Evolutionary conservation across 2,888 invertebrate genomes (phyloP).

Genomic region (Rosalia funebris): DNA sequence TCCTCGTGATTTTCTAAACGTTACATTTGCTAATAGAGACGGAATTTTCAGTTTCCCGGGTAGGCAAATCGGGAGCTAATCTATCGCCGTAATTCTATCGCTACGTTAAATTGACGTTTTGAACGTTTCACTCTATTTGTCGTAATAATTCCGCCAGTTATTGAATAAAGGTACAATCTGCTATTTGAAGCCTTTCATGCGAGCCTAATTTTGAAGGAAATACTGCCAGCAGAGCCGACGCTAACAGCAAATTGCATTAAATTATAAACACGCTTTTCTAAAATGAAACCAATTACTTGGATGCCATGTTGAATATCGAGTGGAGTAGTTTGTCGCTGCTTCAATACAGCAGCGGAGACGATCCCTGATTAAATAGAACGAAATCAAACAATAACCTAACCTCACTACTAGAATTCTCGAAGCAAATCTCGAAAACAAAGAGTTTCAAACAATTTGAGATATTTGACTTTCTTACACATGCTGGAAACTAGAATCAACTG

Average conservation of each 20-base stretch:
- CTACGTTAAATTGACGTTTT: constrained; percentile 29
- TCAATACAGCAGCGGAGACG: neutral
- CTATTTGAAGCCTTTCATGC: constrained; percentile 39
- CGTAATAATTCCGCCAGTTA: constrained; percentile 35
- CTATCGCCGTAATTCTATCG: constrained; percentile 30
- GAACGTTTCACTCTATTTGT: constrained; percentile 32
- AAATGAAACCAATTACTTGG: constrained; percentile 45
- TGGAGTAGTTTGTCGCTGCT: constrained; percentile 1
- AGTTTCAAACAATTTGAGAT: too few relatives aligned
- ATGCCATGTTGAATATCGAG: constrained; percentile 17
- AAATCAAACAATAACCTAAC: too few relatives aligned
- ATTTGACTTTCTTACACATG: too few relatives aligned
- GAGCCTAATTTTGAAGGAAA: constrained; percentile 37
- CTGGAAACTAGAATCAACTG: too few relatives aligned
- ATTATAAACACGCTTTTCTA: constrained; percentile 42
- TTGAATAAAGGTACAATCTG: constrained; percentile 40
- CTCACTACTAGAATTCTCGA: too few relatives aligned
- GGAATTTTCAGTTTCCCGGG: constrained; percentile 3
- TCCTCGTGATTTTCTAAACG: too few relatives aligned
- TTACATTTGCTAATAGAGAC: too few relatives aligned
- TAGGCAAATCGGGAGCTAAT: constrained; percentile 14
- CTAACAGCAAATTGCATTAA: constrained; percentile 39
- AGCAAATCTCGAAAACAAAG: too few relatives aligned
- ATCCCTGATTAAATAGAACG: neutral
- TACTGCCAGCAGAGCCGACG: constrained; percentile 32